phyloP scores from a whole-genome alignment of 1,140 invertebrate genomes.

The Drosophila busckii region DNA sequence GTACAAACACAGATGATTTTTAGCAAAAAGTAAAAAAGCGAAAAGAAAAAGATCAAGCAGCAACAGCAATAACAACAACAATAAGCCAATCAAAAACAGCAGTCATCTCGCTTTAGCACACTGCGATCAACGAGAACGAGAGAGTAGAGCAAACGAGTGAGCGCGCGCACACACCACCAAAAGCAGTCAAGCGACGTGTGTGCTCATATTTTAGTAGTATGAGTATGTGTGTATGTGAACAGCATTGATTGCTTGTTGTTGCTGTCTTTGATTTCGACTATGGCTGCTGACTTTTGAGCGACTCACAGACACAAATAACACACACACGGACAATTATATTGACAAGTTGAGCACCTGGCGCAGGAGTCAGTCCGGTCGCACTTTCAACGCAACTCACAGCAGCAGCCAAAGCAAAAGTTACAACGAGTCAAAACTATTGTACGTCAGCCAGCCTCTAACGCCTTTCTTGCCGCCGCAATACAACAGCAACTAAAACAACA shows the following conservation, averaged over 20 bases:
- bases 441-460: conserved; percentile 18
- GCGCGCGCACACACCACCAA: conserved; percentile 35
- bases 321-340: conserved; percentile 17
- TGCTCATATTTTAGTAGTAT: conserved; percentile 34
- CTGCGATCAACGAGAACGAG: conserved; percentile 35
- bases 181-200: conserved; percentile 68
- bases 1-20: conserved; percentile 76
- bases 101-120: conserved; percentile 68
- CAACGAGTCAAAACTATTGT: too few species aligned
- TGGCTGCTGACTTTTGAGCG: conserved; percentile 60
- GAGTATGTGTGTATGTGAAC: conserved; percentile 18
- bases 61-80: conserved; percentile 42
- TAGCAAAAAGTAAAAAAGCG: conserved; percentile 63
- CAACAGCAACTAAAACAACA: conserved; percentile 9
- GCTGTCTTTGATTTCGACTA: conserved; percentile 67
- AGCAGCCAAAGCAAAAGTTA: conserved; percentile 31
- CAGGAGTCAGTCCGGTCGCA: conserved; percentile 50
- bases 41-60: conserved; percentile 70
- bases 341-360: conserved; percentile 58
- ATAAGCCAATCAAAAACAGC: conserved; percentile 73
- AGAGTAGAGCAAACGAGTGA: conserved; percentile 37
- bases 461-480: conserved; percentile 10
- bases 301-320: conserved; percentile 37
- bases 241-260: conserved; percentile 60
- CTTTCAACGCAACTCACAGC: conserved; percentile 47